phyloP scores from a whole-genome alignment of 2,113 vertebrate genomes.

The Archilochus colubris region DNA sequence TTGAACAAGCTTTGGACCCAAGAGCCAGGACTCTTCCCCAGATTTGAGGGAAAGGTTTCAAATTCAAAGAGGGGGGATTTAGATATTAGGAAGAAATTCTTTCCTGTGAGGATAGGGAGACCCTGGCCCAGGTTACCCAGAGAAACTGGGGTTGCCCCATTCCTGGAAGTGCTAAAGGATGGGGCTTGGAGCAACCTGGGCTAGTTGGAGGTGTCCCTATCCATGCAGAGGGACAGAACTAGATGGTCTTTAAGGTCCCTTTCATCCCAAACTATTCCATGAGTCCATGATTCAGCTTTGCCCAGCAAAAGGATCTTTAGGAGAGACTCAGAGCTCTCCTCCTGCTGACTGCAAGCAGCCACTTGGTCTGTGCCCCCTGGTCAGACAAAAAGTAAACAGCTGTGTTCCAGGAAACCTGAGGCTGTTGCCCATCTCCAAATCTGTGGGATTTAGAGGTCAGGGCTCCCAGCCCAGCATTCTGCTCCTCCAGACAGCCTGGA shows the following conservation, averaged over 20 bases:
- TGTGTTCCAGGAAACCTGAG: background rate
- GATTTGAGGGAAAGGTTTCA: too few relatives aligned
- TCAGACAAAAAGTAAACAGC: background rate
- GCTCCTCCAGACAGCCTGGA: background rate
- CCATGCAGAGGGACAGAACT: too few relatives aligned
- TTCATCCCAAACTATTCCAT: too few relatives aligned
- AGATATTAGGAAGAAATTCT: too few relatives aligned
- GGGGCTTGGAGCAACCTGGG: too few relatives aligned
- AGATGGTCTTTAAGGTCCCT: too few relatives aligned
- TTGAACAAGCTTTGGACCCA: background rate
- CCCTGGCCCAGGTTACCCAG: too few relatives aligned
- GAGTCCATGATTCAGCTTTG: background rate
- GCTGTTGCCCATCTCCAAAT: background rate
- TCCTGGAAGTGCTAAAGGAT: too few relatives aligned
- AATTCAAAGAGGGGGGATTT: too few relatives aligned
- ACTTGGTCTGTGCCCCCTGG: fast-evolving
- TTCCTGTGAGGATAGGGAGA: too few relatives aligned
- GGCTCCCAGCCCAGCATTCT: background rate
- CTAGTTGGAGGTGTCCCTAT: too few relatives aligned
- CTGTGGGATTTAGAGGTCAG: background rate
- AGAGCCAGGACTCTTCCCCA: background rate
- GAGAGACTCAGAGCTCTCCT: background rate
- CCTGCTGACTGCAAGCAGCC: fast-evolving
- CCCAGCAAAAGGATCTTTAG: background rate
- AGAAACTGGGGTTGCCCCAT: too few relatives aligned